A percentile compares a stretch with the other conserved stretches of the same genome.
Conservation (phyloP, 2,888 invertebrate species). For the Fragum fragum region DNA sequence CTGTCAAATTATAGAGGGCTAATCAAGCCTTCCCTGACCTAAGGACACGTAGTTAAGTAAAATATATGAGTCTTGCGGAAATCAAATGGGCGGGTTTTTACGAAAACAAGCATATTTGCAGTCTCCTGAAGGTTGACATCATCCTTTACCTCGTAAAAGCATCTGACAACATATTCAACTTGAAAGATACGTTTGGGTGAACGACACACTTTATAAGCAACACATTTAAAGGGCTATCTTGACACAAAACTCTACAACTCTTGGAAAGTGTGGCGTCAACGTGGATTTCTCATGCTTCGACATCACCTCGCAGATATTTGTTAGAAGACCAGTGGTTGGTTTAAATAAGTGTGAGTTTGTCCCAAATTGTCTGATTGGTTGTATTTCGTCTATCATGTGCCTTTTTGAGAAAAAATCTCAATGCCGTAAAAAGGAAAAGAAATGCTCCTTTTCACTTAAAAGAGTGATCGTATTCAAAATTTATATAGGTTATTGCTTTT, state of each 20-base stretch:
- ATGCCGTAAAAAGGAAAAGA: no score
- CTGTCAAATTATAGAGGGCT: no score
- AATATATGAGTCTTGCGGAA: no score
- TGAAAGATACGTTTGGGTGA: neutral
- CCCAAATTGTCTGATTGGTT: neutral
- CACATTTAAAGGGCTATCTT: neutral
- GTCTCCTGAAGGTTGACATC: neutral
- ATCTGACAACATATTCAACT: slow-evolving; percentile 57
- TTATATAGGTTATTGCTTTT: no score
- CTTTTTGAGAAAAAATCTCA: no score
- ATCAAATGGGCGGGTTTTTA: no score
- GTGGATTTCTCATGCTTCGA: slow-evolving; percentile 50
- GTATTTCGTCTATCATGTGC: neutral
- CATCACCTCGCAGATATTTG: slow-evolving; percentile 1
- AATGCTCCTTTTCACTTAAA: no score
- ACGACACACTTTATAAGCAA: neutral
- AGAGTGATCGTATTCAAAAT: no score
- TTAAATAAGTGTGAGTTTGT: neutral
- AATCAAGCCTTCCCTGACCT: no score
- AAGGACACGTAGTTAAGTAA: no score
- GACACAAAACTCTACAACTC: neutral
- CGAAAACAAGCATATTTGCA: no score
- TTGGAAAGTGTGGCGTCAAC: slow-evolving; percentile 62
- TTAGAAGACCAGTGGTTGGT: neutral
- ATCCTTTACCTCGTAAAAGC: slow-evolving; percentile 57